phyloP scores from a whole-genome alignment of 2,113 vertebrate species.

The Grus americana region DNA sequence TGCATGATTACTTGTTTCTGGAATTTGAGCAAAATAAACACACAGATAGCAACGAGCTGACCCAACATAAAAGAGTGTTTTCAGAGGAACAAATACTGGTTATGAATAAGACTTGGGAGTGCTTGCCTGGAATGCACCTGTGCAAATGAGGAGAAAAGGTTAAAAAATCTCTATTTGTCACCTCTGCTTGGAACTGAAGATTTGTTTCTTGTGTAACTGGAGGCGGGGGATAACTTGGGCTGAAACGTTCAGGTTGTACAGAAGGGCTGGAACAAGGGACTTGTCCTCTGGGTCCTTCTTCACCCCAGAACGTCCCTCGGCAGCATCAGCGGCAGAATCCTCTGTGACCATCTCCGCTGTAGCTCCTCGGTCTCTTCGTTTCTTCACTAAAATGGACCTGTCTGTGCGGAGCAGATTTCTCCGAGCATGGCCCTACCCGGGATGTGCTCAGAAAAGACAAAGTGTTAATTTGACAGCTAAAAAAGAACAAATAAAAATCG shows the following conservation, averaged over 20 bases:
- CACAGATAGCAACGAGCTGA: background rate
- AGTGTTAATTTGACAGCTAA: background rate
- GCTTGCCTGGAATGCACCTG: slow-evolving; percentile 7
- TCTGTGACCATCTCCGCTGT: background rate
- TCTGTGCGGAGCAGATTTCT: background rate
- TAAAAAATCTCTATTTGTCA: background rate
- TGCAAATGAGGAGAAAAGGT: background rate
- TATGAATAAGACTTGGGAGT: background rate
- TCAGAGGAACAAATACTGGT: background rate
- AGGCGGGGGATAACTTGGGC: background rate
- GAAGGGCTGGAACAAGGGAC: background rate
- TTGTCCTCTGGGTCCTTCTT: background rate
- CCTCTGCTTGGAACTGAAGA: background rate
- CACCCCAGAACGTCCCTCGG: rapidly evolving
- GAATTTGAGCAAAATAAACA: background rate
- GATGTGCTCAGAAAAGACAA: background rate
- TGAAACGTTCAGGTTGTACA: background rate
- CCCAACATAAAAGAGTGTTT: background rate
- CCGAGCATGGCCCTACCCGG: background rate
- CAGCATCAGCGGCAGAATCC: background rate
- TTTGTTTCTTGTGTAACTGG: background rate
- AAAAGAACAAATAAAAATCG: background rate
- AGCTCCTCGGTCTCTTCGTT: background rate
- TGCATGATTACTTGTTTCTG: background rate
- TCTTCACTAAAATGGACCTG: background rate